Conservation (phyloP, 2,888 invertebrate species). For the Melanostoma scalare region DNA sequence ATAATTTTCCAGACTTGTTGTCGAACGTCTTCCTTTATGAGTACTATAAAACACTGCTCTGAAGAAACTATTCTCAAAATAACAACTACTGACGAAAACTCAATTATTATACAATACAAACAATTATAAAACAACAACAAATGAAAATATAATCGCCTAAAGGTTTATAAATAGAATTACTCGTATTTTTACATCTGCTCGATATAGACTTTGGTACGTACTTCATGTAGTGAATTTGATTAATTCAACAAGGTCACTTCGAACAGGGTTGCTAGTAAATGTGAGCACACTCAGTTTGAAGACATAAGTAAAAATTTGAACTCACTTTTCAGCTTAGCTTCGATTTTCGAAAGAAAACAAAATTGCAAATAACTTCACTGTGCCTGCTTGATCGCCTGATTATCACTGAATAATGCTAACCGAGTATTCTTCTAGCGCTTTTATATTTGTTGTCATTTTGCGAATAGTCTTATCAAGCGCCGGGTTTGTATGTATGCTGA, state of each 20-base stretch:
- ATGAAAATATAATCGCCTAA: constrained; percentile 12
- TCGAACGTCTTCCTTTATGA: no score
- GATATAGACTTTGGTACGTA: no score
- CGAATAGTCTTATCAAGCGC: constrained; percentile 20
- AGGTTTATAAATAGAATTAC: constrained; percentile 44
- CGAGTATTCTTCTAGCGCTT: constrained; percentile 43
- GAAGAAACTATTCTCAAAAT: constrained; percentile 13
- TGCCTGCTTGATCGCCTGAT: constrained; percentile 16
- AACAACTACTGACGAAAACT: constrained; percentile 28
- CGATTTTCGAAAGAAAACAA: no score
- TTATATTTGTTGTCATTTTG: constrained; percentile 67
- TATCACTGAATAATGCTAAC: constrained; percentile 41
- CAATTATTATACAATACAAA: constrained; percentile 18
- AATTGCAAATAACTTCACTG: constrained; percentile 9
- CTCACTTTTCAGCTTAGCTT: no score
- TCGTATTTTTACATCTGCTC: constrained; percentile 27
- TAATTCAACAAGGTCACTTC: background rate
- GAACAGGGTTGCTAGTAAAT: no score
- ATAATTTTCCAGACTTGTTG: no score
- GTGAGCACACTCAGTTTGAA: no score
- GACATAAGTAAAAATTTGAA: no score
- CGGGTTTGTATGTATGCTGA: constrained; percentile 2
- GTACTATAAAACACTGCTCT: no score
- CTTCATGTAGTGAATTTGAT: constrained; percentile 5
- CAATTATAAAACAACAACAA: constrained; percentile 19